Base-by-base conservation (phyloP, 2,797 vertebrate species). In the Sarcophilus harrisii region DNA sequence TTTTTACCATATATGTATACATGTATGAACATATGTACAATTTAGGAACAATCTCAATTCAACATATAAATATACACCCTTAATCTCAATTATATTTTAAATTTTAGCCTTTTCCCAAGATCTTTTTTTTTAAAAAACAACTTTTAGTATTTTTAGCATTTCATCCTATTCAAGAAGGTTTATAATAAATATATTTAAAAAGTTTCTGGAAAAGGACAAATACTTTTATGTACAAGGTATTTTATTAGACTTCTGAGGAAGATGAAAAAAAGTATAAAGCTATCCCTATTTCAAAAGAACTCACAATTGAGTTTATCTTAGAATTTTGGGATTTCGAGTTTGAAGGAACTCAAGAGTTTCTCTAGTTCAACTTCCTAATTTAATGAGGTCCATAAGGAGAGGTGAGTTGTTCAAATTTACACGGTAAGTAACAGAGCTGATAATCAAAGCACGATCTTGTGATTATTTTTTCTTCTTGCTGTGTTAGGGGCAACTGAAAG, bases 161-260 rank as follows among this genome's bases (percentile, higher is more conserved):
- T 93, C 91, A 52, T 92, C 92, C 90, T 91, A 95, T 16, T n/a
- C 10, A 45, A 57, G 73, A 81, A 18, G 52, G 49, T 59, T 38
- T 91, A 60, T 58, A 27, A 4, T 87, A 90, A 96, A 94, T 27
- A 90, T 11, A 18, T 93, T 73, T 94, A 30, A 73, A 58, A 91
- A 90, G 55, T 57, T 3, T 55, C 95, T 2, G 30, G 59, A 54
- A 87, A 24, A 12, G n/a, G 32, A 14, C 5, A 91, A 54, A 5
- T 30, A 49, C 94, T 95, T 57, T 28, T 29, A 29, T 11, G 45
- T 73, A 27, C 52, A 29, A 94, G 45, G 21, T n/a, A 59, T 8
- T 58, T 30, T 94, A 27, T 29, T 54, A 66, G 62, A 4, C n/a
- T 32, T 2, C n/a, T 3, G 32, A 73, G 38, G 21, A 81, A 45